Base-by-base conservation (phyloP, 92 coral and sea anemone species). In the Zoanthus sociatus region DNA sequence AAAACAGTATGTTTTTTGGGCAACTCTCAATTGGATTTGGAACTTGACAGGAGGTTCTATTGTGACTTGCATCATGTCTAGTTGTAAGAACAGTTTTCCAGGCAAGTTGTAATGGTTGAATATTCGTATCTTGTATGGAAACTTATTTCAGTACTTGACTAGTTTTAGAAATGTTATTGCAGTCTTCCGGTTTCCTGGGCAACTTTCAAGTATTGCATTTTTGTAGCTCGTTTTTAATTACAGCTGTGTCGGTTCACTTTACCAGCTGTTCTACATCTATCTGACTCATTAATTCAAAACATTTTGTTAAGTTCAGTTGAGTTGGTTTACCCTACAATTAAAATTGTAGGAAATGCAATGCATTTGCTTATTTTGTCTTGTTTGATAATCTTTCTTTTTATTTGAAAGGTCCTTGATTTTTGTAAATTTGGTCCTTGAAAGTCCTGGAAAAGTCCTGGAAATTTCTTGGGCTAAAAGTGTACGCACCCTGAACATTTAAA, bases 291-390 rank as follows among this genome's bases (percentile, higher is more conserved):
- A 73, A 73, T 9, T 42, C 78, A 37, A 73, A 73, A 73, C 78
- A 73, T 37, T 73, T 73, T 73, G 78, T 73, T 45, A 46, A 76
- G 79, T 5, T 76, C 79, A 48, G 79, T 75, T 75, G 30, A 26
- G 26, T 26, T 26, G 26, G 26, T 26, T 26, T 26, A 26, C 26
- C 26, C 26, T 26, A 26, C 26, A 26, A 26, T 26, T 26, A 26
- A 26, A 26, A 26, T 26, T 26, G 26, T 26, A 26, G 26, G 26
- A 26, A 26, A 26, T 26, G 26, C 26, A 26, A 26, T 26, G 26
- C 26, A 26, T 26, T 26, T 26, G 26, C 26, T 26, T 26, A 26
- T 26, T 26, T 26, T 26, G 26, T 26, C 26, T 26, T 26, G 26
- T 26, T 26, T 26, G 26, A 26, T 26, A 26, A 26, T 26, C 26